Evolutionary conservation across 1,140 invertebrate species (phyloP).

Genomic region (Phymastichus coffea): DNA sequence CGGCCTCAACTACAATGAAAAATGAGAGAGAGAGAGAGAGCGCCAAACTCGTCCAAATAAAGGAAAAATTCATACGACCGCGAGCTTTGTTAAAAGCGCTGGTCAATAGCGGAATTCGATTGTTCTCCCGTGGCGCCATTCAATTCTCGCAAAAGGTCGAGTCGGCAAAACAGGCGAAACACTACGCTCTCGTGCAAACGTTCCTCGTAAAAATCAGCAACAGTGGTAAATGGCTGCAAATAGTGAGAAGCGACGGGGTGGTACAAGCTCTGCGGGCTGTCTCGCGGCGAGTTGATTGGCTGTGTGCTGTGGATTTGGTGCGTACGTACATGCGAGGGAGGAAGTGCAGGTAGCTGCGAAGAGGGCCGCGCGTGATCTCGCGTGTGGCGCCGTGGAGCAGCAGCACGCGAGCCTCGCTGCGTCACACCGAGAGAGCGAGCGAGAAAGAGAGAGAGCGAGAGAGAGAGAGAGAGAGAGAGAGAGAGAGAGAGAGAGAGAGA

Average conservation of each 20-base stretch:
- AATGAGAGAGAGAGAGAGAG: no score
- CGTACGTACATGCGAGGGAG: background rate
- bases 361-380: constrained; percentile 18
- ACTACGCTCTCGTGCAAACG: no score
- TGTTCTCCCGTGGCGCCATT: background rate
- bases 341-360: constrained; percentile 22
- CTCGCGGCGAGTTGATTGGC: constrained; percentile 25
- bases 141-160: constrained; percentile 2
- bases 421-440: no score
- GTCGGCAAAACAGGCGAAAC: no score
- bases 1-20: no score
- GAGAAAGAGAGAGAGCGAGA: no score
- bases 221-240: constrained; percentile 25
- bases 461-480: no score
- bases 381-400: constrained; percentile 14
- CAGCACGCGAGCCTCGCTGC: background rate
- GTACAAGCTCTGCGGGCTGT: no score
- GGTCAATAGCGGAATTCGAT: background rate
- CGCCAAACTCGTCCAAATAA: no score
- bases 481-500: no score
- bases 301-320: constrained; percentile 27
- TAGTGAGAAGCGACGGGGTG: background rate
- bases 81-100: no score
- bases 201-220: constrained; percentile 19
- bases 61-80: no score